Conservation (phyloP, 2,797 vertebrate genomes). For the Zenarchopterus dispar region DNA sequence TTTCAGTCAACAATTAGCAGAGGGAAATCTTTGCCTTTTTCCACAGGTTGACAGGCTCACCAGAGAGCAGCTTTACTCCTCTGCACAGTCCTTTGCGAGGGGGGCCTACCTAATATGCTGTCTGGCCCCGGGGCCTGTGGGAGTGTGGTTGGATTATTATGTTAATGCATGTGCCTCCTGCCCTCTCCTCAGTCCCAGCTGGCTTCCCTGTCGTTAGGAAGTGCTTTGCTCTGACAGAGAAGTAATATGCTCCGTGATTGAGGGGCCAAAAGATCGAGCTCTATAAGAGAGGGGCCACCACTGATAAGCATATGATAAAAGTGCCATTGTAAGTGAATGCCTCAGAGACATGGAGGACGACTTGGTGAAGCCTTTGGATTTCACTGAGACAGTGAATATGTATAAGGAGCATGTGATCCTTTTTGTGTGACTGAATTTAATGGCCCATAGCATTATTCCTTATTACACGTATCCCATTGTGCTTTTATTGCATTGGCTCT, state of each 20-base stretch:
- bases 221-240: constrained; percentile 98
- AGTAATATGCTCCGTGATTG: constrained; percentile 99
- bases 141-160: constrained; percentile 99
- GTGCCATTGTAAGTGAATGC: constrained; percentile 80
- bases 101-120: constrained; percentile 95
- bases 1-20: constrained; percentile 64
- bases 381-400: constrained; percentile 74
- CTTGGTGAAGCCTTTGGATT: constrained; percentile 80
- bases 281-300: constrained; percentile 86
- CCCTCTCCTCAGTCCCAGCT: constrained; percentile 98
- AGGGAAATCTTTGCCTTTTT: constrained; percentile 61
- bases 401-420: constrained; percentile 70
- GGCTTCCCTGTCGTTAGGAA: constrained; percentile 96
- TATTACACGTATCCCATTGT: constrained; percentile 49
- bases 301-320: constrained; percentile 92
- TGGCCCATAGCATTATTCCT: constrained; percentile 79
- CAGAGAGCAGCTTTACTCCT: constrained; percentile 82
- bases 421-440: constrained; percentile 69
- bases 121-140: constrained; percentile 97
- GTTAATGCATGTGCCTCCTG: constrained; percentile 98
- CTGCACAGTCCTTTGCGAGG: constrained; percentile 64
- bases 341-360: constrained; percentile 75
- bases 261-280: constrained; percentile 97
- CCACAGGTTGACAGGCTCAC: constrained; percentile 95
- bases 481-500: constrained; percentile 54